These are phyloP conservation scores for Nesogale talazaci DNA, from an alignment of 2,113 vertebrate species.

Conservation along the genomic window DNA sequence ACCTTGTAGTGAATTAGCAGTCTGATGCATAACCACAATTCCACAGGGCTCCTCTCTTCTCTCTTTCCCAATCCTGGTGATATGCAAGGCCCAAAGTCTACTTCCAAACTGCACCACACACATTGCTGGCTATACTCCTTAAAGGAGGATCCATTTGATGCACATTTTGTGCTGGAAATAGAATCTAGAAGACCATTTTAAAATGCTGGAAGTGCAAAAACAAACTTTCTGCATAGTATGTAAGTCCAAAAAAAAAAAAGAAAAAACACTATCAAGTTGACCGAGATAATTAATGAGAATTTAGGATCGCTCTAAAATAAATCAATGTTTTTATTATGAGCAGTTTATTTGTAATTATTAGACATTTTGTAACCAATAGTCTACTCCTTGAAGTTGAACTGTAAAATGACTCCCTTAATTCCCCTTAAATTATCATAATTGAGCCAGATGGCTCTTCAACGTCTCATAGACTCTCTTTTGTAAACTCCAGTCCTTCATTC, in stretches of 20 bases:
- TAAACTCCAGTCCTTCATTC: neutral
- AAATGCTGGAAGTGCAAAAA: slow-evolving; percentile 19
- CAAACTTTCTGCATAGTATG: slow-evolving; percentile 5
- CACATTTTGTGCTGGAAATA: neutral
- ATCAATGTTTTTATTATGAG: neutral
- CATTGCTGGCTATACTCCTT: neutral
- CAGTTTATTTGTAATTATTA: neutral
- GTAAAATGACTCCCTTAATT: neutral
- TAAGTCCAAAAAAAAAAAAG: neutral
- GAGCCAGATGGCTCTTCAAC: neutral
- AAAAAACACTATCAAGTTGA: neutral
- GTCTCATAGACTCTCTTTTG: neutral
- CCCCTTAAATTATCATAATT: slow-evolving; percentile 12
- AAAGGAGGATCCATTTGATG: neutral
- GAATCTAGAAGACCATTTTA: neutral
- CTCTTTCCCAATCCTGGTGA: neutral
- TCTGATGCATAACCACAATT: too few species aligned
- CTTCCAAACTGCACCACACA: neutral
- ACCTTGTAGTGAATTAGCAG: too few species aligned
- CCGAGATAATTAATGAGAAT: neutral
- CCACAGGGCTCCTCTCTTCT: too few species aligned
- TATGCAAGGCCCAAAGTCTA: neutral
- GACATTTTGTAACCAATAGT: neutral
- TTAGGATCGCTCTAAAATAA: neutral
- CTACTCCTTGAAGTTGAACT: neutral